Conservation (phyloP, 2,888 invertebrate genomes). For the Drosophila histrio region DNA sequence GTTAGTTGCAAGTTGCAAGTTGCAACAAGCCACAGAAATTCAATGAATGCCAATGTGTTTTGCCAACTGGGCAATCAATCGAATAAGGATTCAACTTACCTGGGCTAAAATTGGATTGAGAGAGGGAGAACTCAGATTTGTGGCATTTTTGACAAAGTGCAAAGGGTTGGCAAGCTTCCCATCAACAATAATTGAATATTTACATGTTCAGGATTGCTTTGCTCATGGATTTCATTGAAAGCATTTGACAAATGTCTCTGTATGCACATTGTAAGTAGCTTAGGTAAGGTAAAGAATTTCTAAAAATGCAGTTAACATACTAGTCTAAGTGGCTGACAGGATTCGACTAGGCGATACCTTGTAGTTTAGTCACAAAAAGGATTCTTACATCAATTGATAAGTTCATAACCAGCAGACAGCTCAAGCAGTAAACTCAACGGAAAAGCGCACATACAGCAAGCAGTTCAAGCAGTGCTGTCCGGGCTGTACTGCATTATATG, state of each 20-base stretch:
- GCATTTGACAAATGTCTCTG: conserved; percentile 17
- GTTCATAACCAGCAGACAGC: no score
- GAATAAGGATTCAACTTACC: conserved; percentile 14
- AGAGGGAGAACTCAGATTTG: not conserved
- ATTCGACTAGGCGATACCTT: not conserved
- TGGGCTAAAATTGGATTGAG: not conserved
- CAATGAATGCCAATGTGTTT: conserved; percentile 33
- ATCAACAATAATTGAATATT: conserved; percentile 57
- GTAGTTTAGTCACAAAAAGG: not conserved
- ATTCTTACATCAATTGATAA: not conserved
- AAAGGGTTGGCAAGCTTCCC: not conserved
- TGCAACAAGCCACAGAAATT: conserved; percentile 17
- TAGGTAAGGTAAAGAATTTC: conserved; percentile 15
- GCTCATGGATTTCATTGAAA: conserved; percentile 18
- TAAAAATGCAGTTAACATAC: conserved; percentile 4
- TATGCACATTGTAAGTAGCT: conserved; percentile 32
- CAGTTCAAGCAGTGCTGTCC: no score
- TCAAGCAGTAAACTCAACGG: no score
- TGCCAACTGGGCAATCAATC: conserved; percentile 29
- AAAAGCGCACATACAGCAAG: no score
- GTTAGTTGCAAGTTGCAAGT: conserved; percentile 8
- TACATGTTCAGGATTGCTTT: conserved; percentile 25
- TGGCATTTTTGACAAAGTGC: not conserved
- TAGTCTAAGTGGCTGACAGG: not conserved
- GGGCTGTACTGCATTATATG: no score